Evolutionary conservation across 2,888 invertebrate species (phyloP), one percentile per base, ranked within the genome.

Genomic region (Hirtodrosophila duncani): DNA sequence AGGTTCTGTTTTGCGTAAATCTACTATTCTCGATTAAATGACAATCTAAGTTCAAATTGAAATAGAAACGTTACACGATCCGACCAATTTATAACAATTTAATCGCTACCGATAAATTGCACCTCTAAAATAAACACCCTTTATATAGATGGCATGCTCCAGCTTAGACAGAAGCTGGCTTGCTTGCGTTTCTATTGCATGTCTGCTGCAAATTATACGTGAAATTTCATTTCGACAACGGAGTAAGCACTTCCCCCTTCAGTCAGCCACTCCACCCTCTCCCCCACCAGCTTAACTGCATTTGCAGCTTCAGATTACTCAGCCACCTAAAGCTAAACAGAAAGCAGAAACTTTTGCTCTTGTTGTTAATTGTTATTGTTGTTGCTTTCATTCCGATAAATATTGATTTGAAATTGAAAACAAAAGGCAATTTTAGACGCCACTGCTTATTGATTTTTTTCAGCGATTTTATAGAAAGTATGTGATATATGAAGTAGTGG

Each of bases 161-260:
- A n/a, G n/a, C n/a, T n/a, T n/a, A n/a, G n/a, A n/a, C n/a, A n/a
- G n/a, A n/a, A n/a, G n/a, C n/a, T n/a, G n/a, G n/a, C n/a, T 8
- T 8, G n/a, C 26, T 26, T 46, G 42, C 27, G 39, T 29, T 20
- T 29, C 39, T 24, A 48, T 70, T 46, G 75, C 68, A 70, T 69
- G 68, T 63, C 67, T 44, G 55, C 49, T 44, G 43, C 63, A 51
- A 75, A 75, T 69, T 70, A 51, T 45, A 48, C 33, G 30, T 46
- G 42, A 34, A 38, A 46, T 57, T 50, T 48, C 30, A 48, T 63
- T 67, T 67, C 24, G 39, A 23, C 33, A n/a, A n/a, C n/a, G n/a
- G n/a, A n/a, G n/a, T n/a, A n/a, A n/a, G 8, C 39, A 20, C 30
- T 33, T 26, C 8, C 3, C 14, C 5, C 36, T 31, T 21, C 27